Base-by-base conservation (phyloP, 2,113 vertebrate genomes). In the Pedionomus torquatus region DNA sequence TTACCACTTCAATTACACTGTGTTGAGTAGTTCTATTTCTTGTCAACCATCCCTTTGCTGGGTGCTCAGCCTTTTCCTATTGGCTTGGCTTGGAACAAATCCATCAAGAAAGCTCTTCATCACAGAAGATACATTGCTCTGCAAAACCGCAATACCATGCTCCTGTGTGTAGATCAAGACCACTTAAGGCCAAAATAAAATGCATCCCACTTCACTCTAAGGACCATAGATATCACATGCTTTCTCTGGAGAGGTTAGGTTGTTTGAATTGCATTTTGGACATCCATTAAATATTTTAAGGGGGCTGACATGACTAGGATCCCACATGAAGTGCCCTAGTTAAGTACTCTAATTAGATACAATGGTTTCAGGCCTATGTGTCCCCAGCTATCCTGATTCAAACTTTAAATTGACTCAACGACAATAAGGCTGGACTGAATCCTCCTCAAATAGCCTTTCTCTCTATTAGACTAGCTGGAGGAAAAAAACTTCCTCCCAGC, bases 331-430 rank as follows among this genome's bases (percentile, higher is more conserved):
- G 2, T 30, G 63, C 41, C 75, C 87, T 78, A 85, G 61, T 90
- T 90, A 87, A 90, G 16, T 52, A 76, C 72, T 85, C 85, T 93
- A 94, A 87, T 94, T 80, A 90, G 82, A 69, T 65, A 21, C 52
- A 72, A 49, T 69, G 41, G 39, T 92, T 93, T 87, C 41, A 83
- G 79, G 66, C 44, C 63, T 83, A 46, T 28, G 44, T 44, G 48
- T 55, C 76, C 77, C 65, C 74, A 95, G 82, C 16, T 57, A 80
- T 72, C 24, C 69, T 0, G 2, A 74, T 37, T 61, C 52, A 85
- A 81, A 94, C 37, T 58, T 37, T 30, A 76, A 82, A n/a, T 9
- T 85, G 79, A 93, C 84, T 82, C 89, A 68, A 71, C 31, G 37
- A 64, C 52, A 78, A 83, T n/a, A 79, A 55, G 43, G 52, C 33